A percentile compares a stretch with the other conserved stretches of the same genome.
phyloP scores from a whole-genome alignment of 2,888 invertebrate genomes.

The Maniola hyperantus region DNA sequence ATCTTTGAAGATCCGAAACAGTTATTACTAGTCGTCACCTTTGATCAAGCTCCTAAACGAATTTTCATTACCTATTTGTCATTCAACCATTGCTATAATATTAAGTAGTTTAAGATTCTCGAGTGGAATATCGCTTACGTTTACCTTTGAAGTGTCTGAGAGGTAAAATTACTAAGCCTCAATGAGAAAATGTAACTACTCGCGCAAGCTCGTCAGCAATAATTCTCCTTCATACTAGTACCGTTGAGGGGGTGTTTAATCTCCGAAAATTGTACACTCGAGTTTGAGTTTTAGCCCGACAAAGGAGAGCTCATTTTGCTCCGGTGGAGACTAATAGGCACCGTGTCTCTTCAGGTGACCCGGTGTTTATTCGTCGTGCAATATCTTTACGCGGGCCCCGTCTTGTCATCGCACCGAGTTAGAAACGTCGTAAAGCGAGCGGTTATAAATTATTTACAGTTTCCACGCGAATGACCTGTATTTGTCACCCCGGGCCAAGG shows the following conservation, averaged over 20 bases:
- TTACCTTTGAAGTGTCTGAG: slow-evolving; percentile 60
- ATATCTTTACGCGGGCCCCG: slow-evolving; percentile 55
- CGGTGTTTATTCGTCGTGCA: slow-evolving; percentile 52
- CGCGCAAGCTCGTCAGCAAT: slow-evolving; percentile 60
- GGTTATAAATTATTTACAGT: slow-evolving; percentile 80
- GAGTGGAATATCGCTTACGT: slow-evolving; percentile 52
- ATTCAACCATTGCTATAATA: slow-evolving; percentile 42
- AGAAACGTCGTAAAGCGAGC: slow-evolving; percentile 64
- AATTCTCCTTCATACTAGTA: slow-evolving; percentile 57
- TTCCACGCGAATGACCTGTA: slow-evolving; percentile 71
- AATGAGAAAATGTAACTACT: slow-evolving; percentile 47
- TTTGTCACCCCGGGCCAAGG: slow-evolving; percentile 75
- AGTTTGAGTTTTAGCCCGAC: slow-evolving; percentile 25
- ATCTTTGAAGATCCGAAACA: slow-evolving; percentile 65
- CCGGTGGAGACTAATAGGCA: slow-evolving; percentile 19
- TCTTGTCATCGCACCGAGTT: slow-evolving; percentile 64
- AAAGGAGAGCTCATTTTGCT: slow-evolving; percentile 23
- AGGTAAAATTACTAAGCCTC: slow-evolving; percentile 54
- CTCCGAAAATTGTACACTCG: slow-evolving; percentile 19
- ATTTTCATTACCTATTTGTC: slow-evolving; percentile 59
- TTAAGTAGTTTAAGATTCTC: slow-evolving; percentile 45
- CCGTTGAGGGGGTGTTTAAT: slow-evolving; percentile 28
- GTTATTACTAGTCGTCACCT: slow-evolving; percentile 57
- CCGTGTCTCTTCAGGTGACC: slow-evolving; percentile 28
- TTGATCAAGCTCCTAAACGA: slow-evolving; percentile 59